Conservation (phyloP, 2,888 invertebrate species). For the Quadroppia sp. region DNA sequence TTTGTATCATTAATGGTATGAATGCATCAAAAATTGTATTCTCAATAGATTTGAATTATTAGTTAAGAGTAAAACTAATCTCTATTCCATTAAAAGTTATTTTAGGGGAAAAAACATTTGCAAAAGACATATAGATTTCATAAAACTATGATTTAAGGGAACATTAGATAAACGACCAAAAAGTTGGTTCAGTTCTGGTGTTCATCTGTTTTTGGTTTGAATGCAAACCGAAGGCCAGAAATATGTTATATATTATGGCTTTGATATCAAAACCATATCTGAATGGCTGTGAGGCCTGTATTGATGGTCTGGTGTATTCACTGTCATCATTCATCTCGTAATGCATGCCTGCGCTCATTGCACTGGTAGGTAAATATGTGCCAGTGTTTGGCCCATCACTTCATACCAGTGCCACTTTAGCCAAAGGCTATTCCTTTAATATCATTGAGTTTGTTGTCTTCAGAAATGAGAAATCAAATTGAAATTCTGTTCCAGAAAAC, state of each 20-base stretch:
- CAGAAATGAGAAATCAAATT: not conserved
- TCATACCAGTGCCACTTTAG: not conserved
- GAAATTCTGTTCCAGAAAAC: not conserved
- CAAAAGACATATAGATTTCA: not conserved
- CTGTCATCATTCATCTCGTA: slow-evolving; percentile 26
- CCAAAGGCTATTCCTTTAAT: slow-evolving; percentile 15
- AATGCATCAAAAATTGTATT: not conserved
- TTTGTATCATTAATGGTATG: too few species aligned
- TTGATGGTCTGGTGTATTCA: slow-evolving; percentile 9
- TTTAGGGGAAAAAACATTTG: not conserved
- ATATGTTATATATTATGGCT: not conserved
- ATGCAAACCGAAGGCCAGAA: not conserved
- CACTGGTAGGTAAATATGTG: slow-evolving; percentile 5
- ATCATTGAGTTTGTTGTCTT: not conserved
- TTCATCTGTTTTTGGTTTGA: not conserved
- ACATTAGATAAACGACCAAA: not conserved
- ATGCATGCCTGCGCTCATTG: not conserved
- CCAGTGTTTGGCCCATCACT: not conserved
- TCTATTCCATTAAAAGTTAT: not conserved
- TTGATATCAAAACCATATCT: slow-evolving; percentile 10
- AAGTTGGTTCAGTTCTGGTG: not conserved
- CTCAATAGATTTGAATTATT: not conserved
- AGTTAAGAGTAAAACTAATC: not conserved
- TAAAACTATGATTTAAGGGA: not conserved
- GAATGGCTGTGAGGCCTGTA: not conserved